phyloP scores from a whole-genome alignment of 2,888 invertebrate species.

The Hypena proboscidalis region DNA sequence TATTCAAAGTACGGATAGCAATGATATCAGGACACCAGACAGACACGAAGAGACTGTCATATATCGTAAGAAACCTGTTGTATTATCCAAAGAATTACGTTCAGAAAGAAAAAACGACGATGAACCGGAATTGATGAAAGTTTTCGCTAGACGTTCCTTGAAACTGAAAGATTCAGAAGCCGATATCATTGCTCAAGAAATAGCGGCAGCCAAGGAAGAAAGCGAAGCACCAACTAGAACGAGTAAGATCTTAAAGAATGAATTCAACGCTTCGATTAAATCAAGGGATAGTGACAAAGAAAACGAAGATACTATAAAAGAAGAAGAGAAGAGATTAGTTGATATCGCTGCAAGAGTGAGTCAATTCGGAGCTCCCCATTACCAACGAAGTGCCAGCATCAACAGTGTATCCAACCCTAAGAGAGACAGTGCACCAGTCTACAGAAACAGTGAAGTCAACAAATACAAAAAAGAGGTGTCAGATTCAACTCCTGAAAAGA shows the following conservation, averaged over 20 bases:
- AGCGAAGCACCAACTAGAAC: constrained; percentile 56
- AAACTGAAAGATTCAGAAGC: constrained; percentile 91
- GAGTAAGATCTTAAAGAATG: constrained; percentile 72
- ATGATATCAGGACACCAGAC: constrained; percentile 70
- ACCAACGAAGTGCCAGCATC: constrained; percentile 77
- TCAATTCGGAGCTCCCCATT: constrained; percentile 74
- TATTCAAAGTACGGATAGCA: constrained; percentile 78
- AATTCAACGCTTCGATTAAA: constrained; percentile 83
- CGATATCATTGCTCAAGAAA: constrained; percentile 85
- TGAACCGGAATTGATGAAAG: constrained; percentile 92
- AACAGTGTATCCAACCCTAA: constrained; percentile 72
- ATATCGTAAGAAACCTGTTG: constrained; percentile 83
- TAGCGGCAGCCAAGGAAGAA: constrained; percentile 76
- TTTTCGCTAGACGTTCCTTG: constrained; percentile 91
- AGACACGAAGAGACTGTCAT: constrained; percentile 80
- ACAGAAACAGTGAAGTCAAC: constrained; percentile 68
- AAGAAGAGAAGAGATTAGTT: constrained; percentile 69
- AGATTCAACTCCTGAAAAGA: constrained; percentile 80
- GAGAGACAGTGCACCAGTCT: constrained; percentile 74
- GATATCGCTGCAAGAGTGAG: constrained; percentile 77
- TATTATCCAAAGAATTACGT: constrained; percentile 68
- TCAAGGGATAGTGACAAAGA: constrained; percentile 91
- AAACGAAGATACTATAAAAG: constrained; percentile 80
- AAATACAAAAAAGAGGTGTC: constrained; percentile 83
- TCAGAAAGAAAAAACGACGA: constrained; percentile 85